Evolutionary conservation across 2,797 vertebrate genomes (phyloP).

Genomic region (Sarcoramphus papa): DNA sequence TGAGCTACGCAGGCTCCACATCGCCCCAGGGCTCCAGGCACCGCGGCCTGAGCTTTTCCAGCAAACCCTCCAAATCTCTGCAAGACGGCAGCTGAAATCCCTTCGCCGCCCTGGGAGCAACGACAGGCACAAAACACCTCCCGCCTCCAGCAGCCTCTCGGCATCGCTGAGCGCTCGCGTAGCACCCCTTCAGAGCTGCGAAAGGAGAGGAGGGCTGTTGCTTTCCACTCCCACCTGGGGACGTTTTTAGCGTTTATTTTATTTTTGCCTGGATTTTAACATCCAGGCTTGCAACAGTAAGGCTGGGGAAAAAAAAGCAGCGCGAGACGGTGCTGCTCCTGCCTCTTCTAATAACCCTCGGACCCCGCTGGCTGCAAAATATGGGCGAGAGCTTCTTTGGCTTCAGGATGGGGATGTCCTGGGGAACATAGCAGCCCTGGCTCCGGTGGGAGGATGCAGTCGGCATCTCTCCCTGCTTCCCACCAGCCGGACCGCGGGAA

Average conservation of each 20-base stretch:
- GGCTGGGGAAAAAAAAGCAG: background rate
- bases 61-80: background rate
- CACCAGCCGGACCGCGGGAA: background rate
- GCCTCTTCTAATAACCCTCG: background rate
- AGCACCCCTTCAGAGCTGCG: background rate
- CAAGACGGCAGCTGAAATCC: background rate
- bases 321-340: background rate
- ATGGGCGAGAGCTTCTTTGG: rapidly evolving
- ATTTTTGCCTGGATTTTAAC: background rate
- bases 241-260: background rate
- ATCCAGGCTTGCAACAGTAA: background rate
- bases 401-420: background rate
- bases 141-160: background rate
- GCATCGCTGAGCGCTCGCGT: rapidly evolving
- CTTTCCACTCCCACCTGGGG: background rate
- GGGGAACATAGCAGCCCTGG: background rate
- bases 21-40: background rate
- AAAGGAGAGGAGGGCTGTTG: background rate
- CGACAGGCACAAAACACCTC: background rate
- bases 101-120: background rate
- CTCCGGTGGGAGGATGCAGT: rapidly evolving
- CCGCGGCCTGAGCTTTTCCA: background rate
- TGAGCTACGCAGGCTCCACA: rapidly evolving
- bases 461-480: background rate
- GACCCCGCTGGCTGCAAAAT: background rate